These are phyloP conservation scores for Hemiprocne comata DNA, from an alignment of 2,113 vertebrate species.

Conservation along the genomic window DNA sequence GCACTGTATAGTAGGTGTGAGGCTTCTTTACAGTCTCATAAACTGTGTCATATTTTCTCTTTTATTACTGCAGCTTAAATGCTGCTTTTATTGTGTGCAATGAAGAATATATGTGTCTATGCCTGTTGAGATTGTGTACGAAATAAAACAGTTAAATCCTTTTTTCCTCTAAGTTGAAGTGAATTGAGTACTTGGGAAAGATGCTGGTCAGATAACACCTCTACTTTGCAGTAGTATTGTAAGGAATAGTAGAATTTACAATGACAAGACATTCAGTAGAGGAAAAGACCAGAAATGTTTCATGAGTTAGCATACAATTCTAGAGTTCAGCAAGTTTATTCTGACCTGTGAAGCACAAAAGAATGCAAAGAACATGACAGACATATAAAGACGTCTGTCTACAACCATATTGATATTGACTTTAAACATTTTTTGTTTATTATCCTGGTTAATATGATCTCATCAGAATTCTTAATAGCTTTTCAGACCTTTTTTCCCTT, in stretches of 20 bases:
- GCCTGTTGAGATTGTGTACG: neutral
- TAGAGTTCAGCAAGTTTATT: neutral
- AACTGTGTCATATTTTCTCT: slow-evolving; percentile 51
- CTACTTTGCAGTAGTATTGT: neutral
- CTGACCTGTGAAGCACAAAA: neutral
- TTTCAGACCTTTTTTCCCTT: neutral
- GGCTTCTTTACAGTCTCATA: slow-evolving; percentile 50
- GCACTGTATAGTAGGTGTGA: slow-evolving; percentile 9
- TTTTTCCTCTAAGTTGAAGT: neutral
- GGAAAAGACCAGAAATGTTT: neutral
- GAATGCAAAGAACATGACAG: neutral
- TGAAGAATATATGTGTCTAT: slow-evolving; percentile 33
- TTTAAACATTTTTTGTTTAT: neutral
- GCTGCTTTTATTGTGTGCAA: slow-evolving; percentile 22
- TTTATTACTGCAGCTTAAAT: slow-evolving; percentile 51
- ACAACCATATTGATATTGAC: neutral
- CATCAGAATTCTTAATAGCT: neutral
- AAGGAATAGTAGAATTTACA: neutral
- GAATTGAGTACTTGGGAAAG: neutral
- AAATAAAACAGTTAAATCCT: neutral
- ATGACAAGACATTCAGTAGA: neutral
- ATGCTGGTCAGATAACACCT: neutral
- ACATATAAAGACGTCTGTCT: neutral
- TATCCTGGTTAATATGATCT: neutral
- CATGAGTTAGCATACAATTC: neutral